phyloP scores from a whole-genome alignment of 1,140 invertebrate species.

The Tribolium castaneum region DNA sequence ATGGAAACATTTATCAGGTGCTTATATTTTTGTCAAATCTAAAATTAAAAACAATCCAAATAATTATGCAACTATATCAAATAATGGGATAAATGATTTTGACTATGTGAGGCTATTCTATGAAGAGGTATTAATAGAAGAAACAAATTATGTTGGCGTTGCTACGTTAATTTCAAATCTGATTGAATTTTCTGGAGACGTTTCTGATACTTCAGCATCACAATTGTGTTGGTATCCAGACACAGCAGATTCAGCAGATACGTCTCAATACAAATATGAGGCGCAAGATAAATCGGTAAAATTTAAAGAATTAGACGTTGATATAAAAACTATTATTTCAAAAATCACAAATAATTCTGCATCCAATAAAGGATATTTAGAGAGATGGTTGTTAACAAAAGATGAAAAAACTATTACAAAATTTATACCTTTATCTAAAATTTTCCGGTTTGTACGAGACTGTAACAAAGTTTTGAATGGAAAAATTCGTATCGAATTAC shows the following conservation, averaged over 20 bases:
- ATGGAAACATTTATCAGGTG: constrained; percentile 45
- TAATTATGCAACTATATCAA: constrained; percentile 38
- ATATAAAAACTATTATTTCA: constrained; percentile 29
- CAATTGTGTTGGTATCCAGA: constrained; percentile 40
- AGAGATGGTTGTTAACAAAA: constrained; percentile 15
- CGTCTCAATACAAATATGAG: constrained; percentile 34
- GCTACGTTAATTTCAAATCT: constrained; percentile 43
- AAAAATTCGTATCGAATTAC: constrained; percentile 36
- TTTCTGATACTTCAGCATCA: constrained; percentile 42
- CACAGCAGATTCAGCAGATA: constrained; percentile 42
- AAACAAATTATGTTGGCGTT: constrained; percentile 43
- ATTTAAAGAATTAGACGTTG: constrained; percentile 36
- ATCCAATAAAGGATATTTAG: constrained; percentile 17
- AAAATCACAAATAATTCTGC: constrained; percentile 19
- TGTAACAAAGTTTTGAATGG: constrained; percentile 33
- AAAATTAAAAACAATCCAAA: constrained; percentile 41
- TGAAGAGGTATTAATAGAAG: constrained; percentile 39
- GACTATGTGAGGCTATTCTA: constrained; percentile 31
- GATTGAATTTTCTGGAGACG: constrained; percentile 43
- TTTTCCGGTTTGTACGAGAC: constrained; percentile 14
- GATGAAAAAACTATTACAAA: constrained; percentile 16
- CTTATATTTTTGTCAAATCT: constrained; percentile 41
- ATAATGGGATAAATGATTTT: constrained; percentile 37
- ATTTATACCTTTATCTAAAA: constrained; percentile 16
- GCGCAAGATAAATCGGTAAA: constrained; percentile 31